phyloP scores from a whole-genome alignment of 1,140 invertebrate genomes.

The Cylas formicarius region DNA sequence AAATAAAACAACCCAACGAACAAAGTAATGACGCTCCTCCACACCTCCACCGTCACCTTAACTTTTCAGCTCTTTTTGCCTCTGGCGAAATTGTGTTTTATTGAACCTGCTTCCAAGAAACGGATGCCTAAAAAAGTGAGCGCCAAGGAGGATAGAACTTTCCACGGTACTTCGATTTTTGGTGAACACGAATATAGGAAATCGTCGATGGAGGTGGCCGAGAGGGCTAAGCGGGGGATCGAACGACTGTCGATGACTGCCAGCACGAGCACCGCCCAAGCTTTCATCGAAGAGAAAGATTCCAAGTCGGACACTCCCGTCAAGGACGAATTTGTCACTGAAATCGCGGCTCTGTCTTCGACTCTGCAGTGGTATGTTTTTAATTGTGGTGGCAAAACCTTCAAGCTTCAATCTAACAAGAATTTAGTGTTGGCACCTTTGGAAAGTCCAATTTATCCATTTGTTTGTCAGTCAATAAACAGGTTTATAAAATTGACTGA shows the following conservation, averaged over 20 bases:
- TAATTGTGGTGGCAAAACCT: neutral
- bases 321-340: constrained; percentile 27
- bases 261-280: constrained; percentile 5
- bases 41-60: too few species aligned
- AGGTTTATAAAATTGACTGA: too few species aligned
- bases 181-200: constrained; percentile 44
- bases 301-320: constrained; percentile 23
- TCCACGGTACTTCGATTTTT: constrained; percentile 3
- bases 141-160: constrained; percentile 20
- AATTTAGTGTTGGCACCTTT: too few species aligned
- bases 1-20: too few species aligned
- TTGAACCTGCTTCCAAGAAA: constrained; percentile 34
- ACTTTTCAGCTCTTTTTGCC: constrained; percentile 22
- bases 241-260: constrained; percentile 8
- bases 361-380: constrained; percentile 19
- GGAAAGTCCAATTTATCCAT: too few species aligned
- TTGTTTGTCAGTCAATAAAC: too few species aligned
- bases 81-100: constrained; percentile 31
- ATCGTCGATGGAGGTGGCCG: constrained; percentile 45
- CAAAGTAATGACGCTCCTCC: too few species aligned
- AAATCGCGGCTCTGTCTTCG: constrained; percentile 11
- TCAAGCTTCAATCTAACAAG: neutral
- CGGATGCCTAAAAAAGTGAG: too few species aligned
- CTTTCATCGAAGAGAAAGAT: constrained; percentile 24
- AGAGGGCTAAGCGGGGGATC: constrained; percentile 40